Evolutionary conservation across 2,888 invertebrate genomes (phyloP).

Genomic region (Cerceris ruficornis): DNA sequence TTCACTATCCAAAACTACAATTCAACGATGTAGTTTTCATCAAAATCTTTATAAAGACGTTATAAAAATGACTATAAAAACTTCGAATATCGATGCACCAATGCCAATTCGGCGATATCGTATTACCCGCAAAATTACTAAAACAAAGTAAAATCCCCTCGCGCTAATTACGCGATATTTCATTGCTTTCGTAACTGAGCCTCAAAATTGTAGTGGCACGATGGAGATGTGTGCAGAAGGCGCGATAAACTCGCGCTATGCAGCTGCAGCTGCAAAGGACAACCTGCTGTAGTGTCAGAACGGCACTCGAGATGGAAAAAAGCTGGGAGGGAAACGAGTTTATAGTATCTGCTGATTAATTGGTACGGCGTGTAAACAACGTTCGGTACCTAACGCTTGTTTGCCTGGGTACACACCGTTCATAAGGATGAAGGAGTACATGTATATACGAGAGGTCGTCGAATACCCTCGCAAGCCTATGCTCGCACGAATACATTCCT

Average conservation of each 20-base stretch:
- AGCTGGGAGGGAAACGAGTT: slow-evolving; percentile 64
- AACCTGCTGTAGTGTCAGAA: slow-evolving; percentile 25
- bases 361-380: slow-evolving; percentile 77
- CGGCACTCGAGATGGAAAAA: slow-evolving; percentile 44
- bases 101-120: too few relatives aligned
- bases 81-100: too few relatives aligned
- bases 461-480: slow-evolving; percentile 60
- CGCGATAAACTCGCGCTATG: neutral
- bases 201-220: too few relatives aligned
- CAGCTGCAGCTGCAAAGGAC: slow-evolving; percentile 18
- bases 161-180: too few relatives aligned
- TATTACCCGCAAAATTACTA: too few relatives aligned
- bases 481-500: slow-evolving; percentile 55
- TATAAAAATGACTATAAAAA: too few relatives aligned
- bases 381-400: slow-evolving; percentile 71
- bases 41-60: too few relatives aligned
- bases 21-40: too few relatives aligned
- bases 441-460: slow-evolving; percentile 37
- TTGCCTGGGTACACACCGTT: slow-evolving; percentile 68
- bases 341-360: slow-evolving; percentile 76
- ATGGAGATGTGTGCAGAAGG: neutral
- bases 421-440: slow-evolving; percentile 58
- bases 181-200: too few relatives aligned
- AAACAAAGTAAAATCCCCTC: too few relatives aligned
- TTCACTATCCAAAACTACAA: too few relatives aligned